phyloP scores from a whole-genome alignment of 2,797 vertebrate species.

The Pangasius krempfi region DNA sequence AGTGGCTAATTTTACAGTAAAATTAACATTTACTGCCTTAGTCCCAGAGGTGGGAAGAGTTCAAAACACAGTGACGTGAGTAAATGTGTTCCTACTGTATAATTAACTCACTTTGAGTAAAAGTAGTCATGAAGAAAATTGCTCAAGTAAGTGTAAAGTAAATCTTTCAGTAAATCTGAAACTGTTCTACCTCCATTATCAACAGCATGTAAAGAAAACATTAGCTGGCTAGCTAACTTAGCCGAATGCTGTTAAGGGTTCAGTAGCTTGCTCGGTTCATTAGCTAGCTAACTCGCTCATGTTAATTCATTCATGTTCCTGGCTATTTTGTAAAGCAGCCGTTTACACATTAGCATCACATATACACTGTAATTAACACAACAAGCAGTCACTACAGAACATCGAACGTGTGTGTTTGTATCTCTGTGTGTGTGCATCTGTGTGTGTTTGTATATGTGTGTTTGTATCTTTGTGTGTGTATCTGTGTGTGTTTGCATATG shows the following conservation, averaged over 20 bases:
- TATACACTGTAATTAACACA: not conserved
- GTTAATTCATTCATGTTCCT: not conserved
- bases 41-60: not conserved
- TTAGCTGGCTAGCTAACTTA: not conserved
- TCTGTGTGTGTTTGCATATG: no score
- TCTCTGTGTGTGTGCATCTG: no score
- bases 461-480: no score
- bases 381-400: not conserved
- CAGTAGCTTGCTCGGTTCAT: not conserved
- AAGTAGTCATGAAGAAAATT: not conserved
- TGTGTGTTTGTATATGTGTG: no score
- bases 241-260: not conserved
- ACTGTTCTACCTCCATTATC: not conserved
- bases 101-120: not conserved
- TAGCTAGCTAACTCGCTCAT: not conserved
- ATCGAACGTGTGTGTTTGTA: no score
- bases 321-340: not conserved
- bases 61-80: not conserved
- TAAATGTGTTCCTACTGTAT: no score
- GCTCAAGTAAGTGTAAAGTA: not conserved
- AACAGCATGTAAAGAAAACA: not conserved
- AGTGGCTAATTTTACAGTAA: not conserved
- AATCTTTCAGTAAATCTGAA: not conserved
- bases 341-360: not conserved
- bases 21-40: not conserved